A percentile compares a stretch with the other conserved stretches of the same genome.
These are phyloP conservation scores for Idaea dimidiata DNA, from an alignment of 2,888 invertebrate species.

Conservation along the genomic window DNA sequence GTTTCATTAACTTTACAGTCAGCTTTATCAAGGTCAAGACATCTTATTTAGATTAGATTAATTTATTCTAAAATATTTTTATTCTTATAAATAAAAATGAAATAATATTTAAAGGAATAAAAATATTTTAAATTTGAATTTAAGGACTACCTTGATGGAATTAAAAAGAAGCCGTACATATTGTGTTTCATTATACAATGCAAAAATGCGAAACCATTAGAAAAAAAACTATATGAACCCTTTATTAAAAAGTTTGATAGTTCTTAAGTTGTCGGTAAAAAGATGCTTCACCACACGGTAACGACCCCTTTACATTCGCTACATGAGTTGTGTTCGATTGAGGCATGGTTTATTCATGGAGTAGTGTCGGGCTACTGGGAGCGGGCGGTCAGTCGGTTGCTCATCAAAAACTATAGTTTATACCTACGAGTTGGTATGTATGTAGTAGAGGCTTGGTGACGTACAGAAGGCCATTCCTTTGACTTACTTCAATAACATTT, in stretches of 20 bases:
- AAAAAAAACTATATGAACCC: no score
- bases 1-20: no score
- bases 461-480: background rate
- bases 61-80: no score
- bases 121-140: no score
- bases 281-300: slow-evolving; percentile 11
- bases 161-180: no score
- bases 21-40: no score
- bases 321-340: slow-evolving; percentile 30
- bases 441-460: background rate
- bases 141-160: no score
- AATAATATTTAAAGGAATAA: no score
- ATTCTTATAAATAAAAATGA: no score
- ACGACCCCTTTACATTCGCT: slow-evolving; percentile 18
- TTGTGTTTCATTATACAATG: no score
- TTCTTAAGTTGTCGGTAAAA: background rate
- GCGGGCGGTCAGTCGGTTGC: slow-evolving; percentile 14
- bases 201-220: no score
- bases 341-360: slow-evolving; percentile 33
- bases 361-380: slow-evolving; percentile 9
- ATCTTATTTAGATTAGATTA: no score
- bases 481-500: background rate
- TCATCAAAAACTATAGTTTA: slow-evolving; percentile 10
- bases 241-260: background rate
- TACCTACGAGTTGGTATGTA: background rate